A percentile compares a stretch with the other conserved stretches of the same genome.
phyloP scores from a whole-genome alignment of 2,113 vertebrate species.

The Chaetodon auriga region DNA sequence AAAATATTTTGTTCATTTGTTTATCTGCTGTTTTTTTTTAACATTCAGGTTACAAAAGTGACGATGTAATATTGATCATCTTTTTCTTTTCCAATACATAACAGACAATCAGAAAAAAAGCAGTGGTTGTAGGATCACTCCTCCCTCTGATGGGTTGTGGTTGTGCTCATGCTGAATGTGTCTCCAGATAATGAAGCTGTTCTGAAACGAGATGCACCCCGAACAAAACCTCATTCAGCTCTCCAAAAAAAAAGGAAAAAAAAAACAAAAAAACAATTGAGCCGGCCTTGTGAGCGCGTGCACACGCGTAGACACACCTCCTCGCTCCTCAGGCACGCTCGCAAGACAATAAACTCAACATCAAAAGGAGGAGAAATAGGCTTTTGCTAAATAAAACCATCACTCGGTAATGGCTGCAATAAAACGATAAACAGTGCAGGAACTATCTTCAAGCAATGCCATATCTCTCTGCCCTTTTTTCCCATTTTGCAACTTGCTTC shows the following conservation, averaged over 20 bases:
- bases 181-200: conserved; percentile 46
- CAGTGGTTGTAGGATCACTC: neutral
- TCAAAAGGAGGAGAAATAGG: conserved; percentile 54
- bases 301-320: neutral
- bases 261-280: conserved; percentile 32
- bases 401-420: conserved; percentile 60
- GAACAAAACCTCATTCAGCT: conserved; percentile 39
- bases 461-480: conserved; percentile 42
- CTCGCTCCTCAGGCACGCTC: neutral
- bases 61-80: neutral
- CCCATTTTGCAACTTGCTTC: conserved; percentile 62
- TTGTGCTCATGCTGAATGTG: conserved; percentile 12
- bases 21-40: neutral
- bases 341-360: conserved; percentile 40
- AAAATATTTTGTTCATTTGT: neutral
- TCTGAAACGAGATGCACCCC: conserved; percentile 35
- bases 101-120: neutral
- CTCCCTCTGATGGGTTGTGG: neutral
- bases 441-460: conserved; percentile 67
- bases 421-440: conserved; percentile 65
- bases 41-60: neutral
- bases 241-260: neutral
- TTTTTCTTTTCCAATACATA: neutral
- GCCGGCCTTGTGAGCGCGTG: conserved; percentile 13
- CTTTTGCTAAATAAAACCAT: conserved; percentile 55